These are phyloP conservation scores for Dorcus hopei DNA, from an alignment of 2,888 invertebrate species.

Conservation along the genomic window DNA sequence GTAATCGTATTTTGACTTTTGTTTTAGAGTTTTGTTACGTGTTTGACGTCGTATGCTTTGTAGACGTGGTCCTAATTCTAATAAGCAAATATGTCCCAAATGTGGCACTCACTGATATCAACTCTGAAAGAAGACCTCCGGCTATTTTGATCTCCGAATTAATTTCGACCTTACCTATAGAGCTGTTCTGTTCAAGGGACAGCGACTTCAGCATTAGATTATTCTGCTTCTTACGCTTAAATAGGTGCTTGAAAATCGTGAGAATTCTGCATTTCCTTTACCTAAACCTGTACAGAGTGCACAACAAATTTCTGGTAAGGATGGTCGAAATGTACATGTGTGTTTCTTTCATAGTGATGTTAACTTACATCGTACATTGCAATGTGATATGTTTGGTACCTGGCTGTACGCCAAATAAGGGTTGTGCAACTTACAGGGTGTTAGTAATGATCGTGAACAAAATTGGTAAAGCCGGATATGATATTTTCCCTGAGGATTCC, in stretches of 20 bases:
- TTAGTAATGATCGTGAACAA: background rate
- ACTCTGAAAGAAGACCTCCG: slow-evolving; percentile 5
- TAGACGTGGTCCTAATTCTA: slow-evolving; percentile 14
- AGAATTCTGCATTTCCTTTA: slow-evolving; percentile 4
- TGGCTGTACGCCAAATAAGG: background rate
- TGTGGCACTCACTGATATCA: slow-evolving; percentile 3
- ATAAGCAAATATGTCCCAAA: slow-evolving; percentile 7
- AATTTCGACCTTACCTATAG: slow-evolving; percentile 17
- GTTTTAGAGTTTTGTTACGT: slow-evolving; percentile 14
- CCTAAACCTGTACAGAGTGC: background rate
- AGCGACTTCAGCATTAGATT: background rate
- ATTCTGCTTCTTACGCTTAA: slow-evolving; percentile 4
- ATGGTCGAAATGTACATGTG: slow-evolving; percentile 6
- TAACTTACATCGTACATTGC: slow-evolving; percentile 1
- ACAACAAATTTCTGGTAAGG: background rate
- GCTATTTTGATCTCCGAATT: slow-evolving; percentile 14
- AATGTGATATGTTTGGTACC: background rate
- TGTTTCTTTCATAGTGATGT: background rate
- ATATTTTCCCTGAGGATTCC: background rate
- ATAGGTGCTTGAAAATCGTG: slow-evolving; percentile 6
- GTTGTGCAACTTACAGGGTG: background rate
- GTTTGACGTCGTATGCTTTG: slow-evolving; percentile 13
- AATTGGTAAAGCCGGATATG: background rate
- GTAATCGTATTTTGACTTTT: background rate
- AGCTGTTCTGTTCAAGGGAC: background rate